These are phyloP conservation scores for Himantopus leucocephalus DNA, from an alignment of 2,113 vertebrate species.

Conservation along the genomic window DNA sequence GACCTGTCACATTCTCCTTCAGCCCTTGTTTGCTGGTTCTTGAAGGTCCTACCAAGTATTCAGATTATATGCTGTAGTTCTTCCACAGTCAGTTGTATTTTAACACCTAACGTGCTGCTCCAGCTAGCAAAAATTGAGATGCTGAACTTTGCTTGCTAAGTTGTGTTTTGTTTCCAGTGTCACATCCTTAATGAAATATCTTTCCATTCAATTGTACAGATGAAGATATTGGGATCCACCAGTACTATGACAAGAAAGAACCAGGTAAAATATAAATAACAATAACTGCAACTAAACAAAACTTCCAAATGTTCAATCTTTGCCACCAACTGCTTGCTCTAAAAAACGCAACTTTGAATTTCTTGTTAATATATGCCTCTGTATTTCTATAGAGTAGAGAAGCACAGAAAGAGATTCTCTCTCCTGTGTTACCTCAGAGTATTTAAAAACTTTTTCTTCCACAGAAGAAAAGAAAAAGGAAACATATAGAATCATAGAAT, in stretches of 20 bases:
- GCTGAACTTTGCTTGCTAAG: neutral
- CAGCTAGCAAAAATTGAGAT: neutral
- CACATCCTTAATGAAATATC: constrained; percentile 2
- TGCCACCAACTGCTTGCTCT: neutral
- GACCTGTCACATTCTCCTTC: neutral
- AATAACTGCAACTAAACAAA: neutral
- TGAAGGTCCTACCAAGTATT: neutral
- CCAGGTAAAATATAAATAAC: constrained; percentile 80
- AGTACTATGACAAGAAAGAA: constrained; percentile 89
- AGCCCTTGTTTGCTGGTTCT: neutral
- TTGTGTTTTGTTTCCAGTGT: neutral
- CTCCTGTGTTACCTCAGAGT: rapidly evolving
- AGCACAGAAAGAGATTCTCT: neutral
- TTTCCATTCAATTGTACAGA: constrained; percentile 76
- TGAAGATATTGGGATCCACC: constrained; percentile 91
- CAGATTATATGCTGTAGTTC: neutral
- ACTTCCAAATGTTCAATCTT: neutral
- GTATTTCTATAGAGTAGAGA: neutral
- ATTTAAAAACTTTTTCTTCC: neutral
- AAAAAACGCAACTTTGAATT: neutral
- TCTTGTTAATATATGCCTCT: neutral
- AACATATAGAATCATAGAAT: neutral
- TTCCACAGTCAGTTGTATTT: neutral
- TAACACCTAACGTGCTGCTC: neutral
- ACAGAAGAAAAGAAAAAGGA: neutral